Percentiles rank a stretch among this genome's conserved stretches.
These are phyloP conservation scores for Xestoiulus laeticollis DNA, from an alignment of 2,888 invertebrate genomes.

Conservation along the genomic window DNA sequence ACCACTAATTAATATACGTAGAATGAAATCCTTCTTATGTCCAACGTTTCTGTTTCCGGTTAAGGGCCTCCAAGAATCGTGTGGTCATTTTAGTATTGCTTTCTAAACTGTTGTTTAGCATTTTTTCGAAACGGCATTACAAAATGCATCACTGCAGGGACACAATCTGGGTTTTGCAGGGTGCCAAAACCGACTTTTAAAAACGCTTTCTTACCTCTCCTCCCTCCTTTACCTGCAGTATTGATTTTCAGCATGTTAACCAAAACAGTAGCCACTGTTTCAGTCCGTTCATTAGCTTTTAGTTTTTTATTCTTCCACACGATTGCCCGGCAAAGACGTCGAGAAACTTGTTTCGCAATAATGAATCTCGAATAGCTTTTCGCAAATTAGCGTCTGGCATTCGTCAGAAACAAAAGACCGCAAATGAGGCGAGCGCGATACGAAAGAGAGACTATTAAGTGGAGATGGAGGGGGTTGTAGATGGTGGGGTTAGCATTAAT, in stretches of 20 bases:
- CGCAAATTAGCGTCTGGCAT: slow-evolving; percentile 22
- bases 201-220: too few relatives aligned
- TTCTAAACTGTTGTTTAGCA: too few relatives aligned
- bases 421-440: not conserved
- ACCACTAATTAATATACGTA: too few relatives aligned
- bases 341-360: not conserved
- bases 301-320: not conserved
- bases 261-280: not conserved
- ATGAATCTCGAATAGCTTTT: not conserved
- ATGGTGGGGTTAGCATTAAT: not conserved
- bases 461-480: not conserved
- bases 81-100: too few relatives aligned
- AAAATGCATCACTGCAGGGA: too few relatives aligned
- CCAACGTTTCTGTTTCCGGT: too few relatives aligned
- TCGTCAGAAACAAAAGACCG: slow-evolving; percentile 32
- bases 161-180: too few relatives aligned
- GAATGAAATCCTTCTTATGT: too few relatives aligned
- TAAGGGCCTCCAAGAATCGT: too few relatives aligned
- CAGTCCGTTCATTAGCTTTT: slow-evolving; percentile 1
- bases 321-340: not conserved
- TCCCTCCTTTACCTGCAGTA: not conserved
- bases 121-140: too few relatives aligned
- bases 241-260: not conserved
- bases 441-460: not conserved
- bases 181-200: too few relatives aligned